Evolutionary conservation across 2,113 vertebrate species (phyloP), one percentile per base, ranked within the genome.

Genomic region (Pleuronectes platessa): DNA sequence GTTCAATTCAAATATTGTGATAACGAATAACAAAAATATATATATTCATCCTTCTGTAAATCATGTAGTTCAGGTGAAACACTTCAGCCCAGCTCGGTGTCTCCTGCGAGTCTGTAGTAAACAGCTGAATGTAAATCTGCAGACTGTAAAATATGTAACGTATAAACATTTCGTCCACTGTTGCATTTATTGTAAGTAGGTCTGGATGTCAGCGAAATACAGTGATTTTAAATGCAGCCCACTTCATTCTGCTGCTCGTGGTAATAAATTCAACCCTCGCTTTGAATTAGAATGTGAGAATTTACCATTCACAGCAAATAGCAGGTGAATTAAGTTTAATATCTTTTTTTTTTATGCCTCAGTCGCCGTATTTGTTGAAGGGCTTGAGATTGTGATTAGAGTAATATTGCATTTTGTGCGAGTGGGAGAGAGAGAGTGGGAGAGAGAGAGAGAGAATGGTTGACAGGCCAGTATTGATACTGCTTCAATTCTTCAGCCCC

Each of bases 241-340:
- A 4, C 83, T 84, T 79, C 54, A 53, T 20, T 53, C n/a, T 9
- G 27, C 27, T 51, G 61, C 24, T 20, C 17, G 4, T 5, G 20
- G 10, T 73, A 18, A 80, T 77, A 11, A 61, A 82, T 75, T 73
- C 63, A 71, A 64, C 49, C 21, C 13, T 1, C 18, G 55, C 61
- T 45, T 82, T 83, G 18, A 69, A 71, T 64, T 64, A 0, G 9
- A 75, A 65, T 31, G 35, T 66, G 42, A 31, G 61, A 73, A 21
- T 80, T 83, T 79, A 14, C 55, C 76, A 70, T 77, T 90, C 76
- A 60, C 54, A 66, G 74, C 71, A 75, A 87, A 82, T 59, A 55
- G 65, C 61, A 74, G 78, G 56, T 66, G 64, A 78, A 78, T 86
- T 81, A 60, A 62, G 21, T 82, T 79, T 76, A 60, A 86, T 11